Evolutionary conservation across 2,888 invertebrate genomes (phyloP), one percentile per base, ranked within the genome.

Genomic region (Geotrupes spiniger): DNA sequence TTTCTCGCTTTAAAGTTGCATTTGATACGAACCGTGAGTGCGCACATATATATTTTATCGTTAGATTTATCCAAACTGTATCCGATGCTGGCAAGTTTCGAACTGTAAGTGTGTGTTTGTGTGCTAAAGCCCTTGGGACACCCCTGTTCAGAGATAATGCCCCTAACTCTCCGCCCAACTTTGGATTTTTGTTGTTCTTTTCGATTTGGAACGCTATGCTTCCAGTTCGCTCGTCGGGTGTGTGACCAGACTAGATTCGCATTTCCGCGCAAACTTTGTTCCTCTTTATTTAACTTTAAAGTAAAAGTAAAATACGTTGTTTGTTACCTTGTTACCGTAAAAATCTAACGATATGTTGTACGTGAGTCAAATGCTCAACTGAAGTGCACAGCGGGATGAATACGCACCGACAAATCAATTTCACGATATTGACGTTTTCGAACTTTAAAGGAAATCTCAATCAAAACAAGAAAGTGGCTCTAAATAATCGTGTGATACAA

Each of bases 111-210:
- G 59, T 60, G 57, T 62, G 62, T 63, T 61, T 62, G 61, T 59
- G 60, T 57, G 56, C 49, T 39, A 51, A 52, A 53, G 51, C 58
- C 64, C 59, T 11, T 45, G 64, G 63, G 64, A 64, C 58, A 51
- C 58, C 62, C 61, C 60, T 62, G 63, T 63, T 65, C 63, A 56
- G 60, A 60, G 65, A 64, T 66, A 66, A 66, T 64, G 60, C 65
- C 61, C 53, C 63, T 64, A 67, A 66, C 66, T 67, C 66, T 67
- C 63, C 52, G 58, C 45, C 61, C 54, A 62, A 67, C 62, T 64
- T 63, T 59, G 58, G 62, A 63, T 65, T 65, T 65, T 63, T 65
- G 67, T 67, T 67, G 67, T 65, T 67, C 67, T 66, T 67, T 65
- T 65, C 62, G 64, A 65, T 67, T 66, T 62, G 53, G 59, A 55